phyloP scores from a whole-genome alignment of 2,113 vertebrate species.

The Anolis carolinensis region DNA sequence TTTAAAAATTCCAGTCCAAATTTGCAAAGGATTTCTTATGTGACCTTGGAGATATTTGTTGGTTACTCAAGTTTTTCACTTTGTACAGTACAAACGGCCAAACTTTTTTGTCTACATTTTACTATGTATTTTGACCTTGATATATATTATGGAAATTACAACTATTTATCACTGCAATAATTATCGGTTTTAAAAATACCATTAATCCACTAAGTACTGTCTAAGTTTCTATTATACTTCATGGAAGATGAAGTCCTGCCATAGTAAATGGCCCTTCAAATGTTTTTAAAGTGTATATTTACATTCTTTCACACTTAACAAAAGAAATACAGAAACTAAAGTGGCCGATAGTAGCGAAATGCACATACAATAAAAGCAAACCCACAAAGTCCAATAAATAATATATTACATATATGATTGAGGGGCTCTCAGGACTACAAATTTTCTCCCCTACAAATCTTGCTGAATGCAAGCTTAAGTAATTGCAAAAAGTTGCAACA shows the following conservation, averaged over 20 bases:
- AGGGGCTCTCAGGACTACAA: neutral
- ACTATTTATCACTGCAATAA: neutral
- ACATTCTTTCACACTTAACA: neutral
- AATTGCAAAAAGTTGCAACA: no score
- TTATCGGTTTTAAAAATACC: neutral
- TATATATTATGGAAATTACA: neutral
- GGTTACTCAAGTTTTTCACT: conserved; percentile 28
- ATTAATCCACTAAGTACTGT: neutral
- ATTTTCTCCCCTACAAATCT: neutral
- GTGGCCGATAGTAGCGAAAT: neutral
- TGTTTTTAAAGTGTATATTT: neutral
- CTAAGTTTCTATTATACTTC: neutral
- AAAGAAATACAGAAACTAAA: neutral
- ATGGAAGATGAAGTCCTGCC: neutral
- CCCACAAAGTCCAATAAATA: neutral
- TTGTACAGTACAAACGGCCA: neutral
- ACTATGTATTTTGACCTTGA: neutral
- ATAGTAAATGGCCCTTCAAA: no score
- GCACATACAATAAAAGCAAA: neutral
- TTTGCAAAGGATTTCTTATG: conserved; percentile 33
- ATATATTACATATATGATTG: neutral
- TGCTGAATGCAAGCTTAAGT: neutral
- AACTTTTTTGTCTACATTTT: neutral
- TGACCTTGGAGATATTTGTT: conserved; percentile 53
- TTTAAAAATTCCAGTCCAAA: conserved; percentile 20